These are phyloP conservation scores for Allobates femoralis DNA, from an alignment of 2,797 vertebrate species.

Conservation along the genomic window DNA sequence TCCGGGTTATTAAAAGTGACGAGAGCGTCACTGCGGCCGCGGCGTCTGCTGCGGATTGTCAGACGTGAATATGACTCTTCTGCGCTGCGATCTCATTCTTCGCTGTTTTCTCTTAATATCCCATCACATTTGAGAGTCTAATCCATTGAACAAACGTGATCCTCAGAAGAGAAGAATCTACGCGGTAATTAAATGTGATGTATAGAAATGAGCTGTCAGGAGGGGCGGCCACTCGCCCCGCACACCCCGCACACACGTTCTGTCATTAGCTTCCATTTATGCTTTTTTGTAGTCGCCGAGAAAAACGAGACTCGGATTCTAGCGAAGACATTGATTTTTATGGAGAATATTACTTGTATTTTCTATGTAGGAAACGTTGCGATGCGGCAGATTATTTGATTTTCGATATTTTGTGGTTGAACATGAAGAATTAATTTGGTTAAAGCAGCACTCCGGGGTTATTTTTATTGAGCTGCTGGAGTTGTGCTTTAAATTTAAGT, in stretches of 20 bases:
- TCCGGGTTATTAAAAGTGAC: constrained; percentile 47
- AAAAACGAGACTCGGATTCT: background rate
- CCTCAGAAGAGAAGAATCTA: background rate
- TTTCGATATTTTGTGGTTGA: too few relatives aligned
- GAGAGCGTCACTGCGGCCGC: background rate
- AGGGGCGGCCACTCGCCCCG: background rate
- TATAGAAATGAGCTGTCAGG: constrained; percentile 22
- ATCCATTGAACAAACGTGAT: constrained; percentile 2
- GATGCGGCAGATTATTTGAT: too few relatives aligned
- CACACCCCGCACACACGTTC: background rate
- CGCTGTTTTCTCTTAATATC: constrained; percentile 8
- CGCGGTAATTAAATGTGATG: constrained; percentile 35
- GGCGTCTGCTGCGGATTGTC: background rate
- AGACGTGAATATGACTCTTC: background rate
- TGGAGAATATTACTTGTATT: background rate
- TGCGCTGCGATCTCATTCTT: constrained; percentile 3
- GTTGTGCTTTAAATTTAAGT: too few relatives aligned
- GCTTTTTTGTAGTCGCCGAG: background rate
- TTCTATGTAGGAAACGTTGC: too few relatives aligned
- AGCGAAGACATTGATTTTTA: background rate
- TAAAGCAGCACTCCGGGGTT: too few relatives aligned
- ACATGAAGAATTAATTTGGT: too few relatives aligned
- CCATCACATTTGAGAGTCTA: constrained; percentile 16
- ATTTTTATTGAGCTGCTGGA: too few relatives aligned
- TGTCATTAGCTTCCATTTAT: background rate